These are phyloP conservation scores for Colostygia pectinataria DNA, from an alignment of 2,888 invertebrate genomes.

Conservation along the genomic window DNA sequence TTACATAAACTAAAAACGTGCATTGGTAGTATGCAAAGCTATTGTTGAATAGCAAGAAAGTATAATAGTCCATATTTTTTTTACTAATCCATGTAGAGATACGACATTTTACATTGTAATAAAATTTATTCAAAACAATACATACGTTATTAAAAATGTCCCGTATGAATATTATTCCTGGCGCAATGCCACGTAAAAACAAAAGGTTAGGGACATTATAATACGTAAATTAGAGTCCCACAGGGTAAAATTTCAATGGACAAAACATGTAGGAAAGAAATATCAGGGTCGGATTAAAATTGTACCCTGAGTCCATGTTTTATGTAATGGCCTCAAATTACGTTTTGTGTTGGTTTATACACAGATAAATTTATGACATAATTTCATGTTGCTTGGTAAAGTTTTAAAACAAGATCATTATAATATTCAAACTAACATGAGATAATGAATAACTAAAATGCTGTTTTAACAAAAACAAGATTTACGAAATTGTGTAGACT, in stretches of 20 bases:
- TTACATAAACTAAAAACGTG: too few relatives aligned
- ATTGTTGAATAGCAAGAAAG: too few relatives aligned
- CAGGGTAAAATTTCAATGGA: conserved; percentile 25
- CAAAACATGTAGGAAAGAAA: conserved; percentile 26
- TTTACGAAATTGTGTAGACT: conserved; percentile 2
- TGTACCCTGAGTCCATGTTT: conserved; percentile 14
- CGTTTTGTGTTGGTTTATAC: conserved; percentile 7
- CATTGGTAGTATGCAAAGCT: too few relatives aligned
- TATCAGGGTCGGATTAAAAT: conserved; percentile 18
- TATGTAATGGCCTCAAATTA: conserved; percentile 19
- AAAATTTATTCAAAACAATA: conserved; percentile 12
- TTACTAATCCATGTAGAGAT: too few relatives aligned
- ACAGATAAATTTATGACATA: conserved; percentile 3
- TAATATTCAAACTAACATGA: not conserved
- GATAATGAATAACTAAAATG: not conserved
- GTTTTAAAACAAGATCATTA: conserved; percentile 5
- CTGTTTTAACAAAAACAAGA: conserved; percentile 3
- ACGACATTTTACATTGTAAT: not conserved
- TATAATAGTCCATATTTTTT: too few relatives aligned
- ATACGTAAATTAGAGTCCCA: conserved; percentile 24
- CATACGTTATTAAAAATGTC: conserved; percentile 8
- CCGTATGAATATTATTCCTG: conserved; percentile 19
- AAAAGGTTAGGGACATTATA: conserved; percentile 17
- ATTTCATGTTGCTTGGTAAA: conserved; percentile 4
- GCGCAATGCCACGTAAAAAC: conserved; percentile 22